Conservation (phyloP, 2,888 invertebrate genomes). For the Lysandra bellargus region DNA sequence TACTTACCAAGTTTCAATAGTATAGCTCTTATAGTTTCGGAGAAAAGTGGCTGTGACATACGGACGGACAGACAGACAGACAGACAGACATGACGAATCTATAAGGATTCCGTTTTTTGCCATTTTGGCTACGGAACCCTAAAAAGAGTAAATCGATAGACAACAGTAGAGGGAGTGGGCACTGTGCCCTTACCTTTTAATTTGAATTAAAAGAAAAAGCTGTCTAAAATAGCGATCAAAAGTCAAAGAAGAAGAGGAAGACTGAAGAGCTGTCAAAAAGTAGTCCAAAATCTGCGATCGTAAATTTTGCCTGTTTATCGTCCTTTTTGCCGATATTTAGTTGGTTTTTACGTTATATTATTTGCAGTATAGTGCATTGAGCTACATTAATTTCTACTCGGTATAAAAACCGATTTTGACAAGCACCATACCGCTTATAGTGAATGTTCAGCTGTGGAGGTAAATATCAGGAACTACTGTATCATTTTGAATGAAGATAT, state of each 20-base stretch:
- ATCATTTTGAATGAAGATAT: neutral
- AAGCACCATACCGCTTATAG: slow-evolving; percentile 62
- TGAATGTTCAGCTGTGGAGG: slow-evolving; percentile 60
- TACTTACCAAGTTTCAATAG: too few relatives aligned
- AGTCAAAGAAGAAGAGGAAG: neutral
- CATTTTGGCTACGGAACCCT: too few relatives aligned
- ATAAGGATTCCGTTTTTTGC: too few relatives aligned
- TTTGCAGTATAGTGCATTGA: neutral
- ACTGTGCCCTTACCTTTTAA: too few relatives aligned
- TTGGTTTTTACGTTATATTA: neutral
- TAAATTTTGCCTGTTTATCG: neutral
- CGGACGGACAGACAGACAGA: too few relatives aligned
- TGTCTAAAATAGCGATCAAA: too few relatives aligned
- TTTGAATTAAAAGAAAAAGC: neutral
- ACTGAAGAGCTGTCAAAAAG: neutral
- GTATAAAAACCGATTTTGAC: slow-evolving; percentile 27
- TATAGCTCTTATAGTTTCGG: too few relatives aligned
- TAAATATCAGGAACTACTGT: slow-evolving; percentile 42
- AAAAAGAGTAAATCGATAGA: too few relatives aligned
- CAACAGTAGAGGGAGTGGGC: too few relatives aligned
- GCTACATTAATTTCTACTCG: neutral
- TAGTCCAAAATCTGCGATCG: neutral
- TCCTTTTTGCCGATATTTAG: neutral
- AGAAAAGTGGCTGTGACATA: too few relatives aligned
- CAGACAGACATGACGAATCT: too few relatives aligned